Percentiles rank a stretch among this genome's conserved stretches.
Evolutionary conservation across 2,888 invertebrate genomes (phyloP).

Genomic region (Keiferia lycopersicella): DNA sequence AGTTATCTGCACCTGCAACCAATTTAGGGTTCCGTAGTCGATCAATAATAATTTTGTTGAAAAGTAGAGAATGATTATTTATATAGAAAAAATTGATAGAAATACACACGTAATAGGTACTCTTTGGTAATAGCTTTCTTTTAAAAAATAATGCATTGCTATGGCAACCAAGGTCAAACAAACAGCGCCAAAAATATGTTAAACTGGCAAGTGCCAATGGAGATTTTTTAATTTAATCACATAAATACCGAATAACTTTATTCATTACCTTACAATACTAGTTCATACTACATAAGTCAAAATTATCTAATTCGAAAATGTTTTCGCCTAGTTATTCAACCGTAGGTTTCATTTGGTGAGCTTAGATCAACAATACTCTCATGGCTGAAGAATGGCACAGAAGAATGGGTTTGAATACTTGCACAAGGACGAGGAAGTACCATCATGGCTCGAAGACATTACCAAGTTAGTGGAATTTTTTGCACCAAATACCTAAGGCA

Average conservation of each 20-base stretch:
- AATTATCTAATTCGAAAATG: constrained; percentile 28
- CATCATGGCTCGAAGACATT: constrained; percentile 72
- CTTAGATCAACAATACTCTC: constrained; percentile 36
- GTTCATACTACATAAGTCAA: constrained; percentile 25
- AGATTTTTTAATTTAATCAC: constrained; percentile 37
- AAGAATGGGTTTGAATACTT: constrained; percentile 60
- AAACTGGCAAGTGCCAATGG: constrained; percentile 70
- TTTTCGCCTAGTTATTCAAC: constrained; percentile 9
- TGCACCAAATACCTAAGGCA: constrained; percentile 10
- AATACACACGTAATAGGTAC: no score
- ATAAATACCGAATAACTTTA: constrained; percentile 39
- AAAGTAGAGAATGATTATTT: no score
- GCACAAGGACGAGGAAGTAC: constrained; percentile 57
- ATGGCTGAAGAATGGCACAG: constrained; percentile 73
- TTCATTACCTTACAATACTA: constrained; percentile 31
- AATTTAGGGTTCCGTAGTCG: no score
- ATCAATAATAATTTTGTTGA: no score
- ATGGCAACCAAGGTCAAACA: constrained; percentile 78
- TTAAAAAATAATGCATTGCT: constrained; percentile 28
- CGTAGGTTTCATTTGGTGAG: constrained; percentile 19
- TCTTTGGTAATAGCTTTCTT: neutral
- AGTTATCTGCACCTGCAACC: no score
- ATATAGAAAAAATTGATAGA: no score
- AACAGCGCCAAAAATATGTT: constrained; percentile 74
- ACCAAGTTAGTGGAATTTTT: constrained; percentile 60